Evolutionary conservation across 2,113 vertebrate species (phyloP).

Genomic region (Cathartes aura): DNA sequence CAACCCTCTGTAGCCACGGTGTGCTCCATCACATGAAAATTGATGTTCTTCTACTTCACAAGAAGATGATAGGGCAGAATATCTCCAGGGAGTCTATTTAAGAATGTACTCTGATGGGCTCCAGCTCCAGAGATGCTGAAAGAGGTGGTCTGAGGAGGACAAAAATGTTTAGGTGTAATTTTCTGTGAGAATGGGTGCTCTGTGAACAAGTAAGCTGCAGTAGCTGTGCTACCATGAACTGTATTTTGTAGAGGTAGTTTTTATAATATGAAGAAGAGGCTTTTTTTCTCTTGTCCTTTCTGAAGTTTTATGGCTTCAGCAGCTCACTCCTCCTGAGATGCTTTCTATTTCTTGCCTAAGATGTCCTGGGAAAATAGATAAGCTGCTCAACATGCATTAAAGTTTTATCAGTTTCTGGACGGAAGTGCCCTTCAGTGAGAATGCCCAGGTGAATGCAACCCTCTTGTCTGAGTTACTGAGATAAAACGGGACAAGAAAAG

Average conservation of each 20-base stretch:
- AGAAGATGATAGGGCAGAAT: not conserved
- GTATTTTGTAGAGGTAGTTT: not conserved
- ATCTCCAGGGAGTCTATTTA: not conserved
- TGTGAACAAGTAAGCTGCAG: not conserved
- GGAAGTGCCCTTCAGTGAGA: slow-evolving; percentile 12
- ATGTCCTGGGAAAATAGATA: slow-evolving; percentile 41
- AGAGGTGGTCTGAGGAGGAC: not conserved
- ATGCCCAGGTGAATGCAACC: slow-evolving; percentile 8
- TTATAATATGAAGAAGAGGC: not conserved
- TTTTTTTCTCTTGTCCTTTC: not conserved
- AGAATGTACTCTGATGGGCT: not conserved
- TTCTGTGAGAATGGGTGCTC: not conserved
- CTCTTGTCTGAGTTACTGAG: slow-evolving; percentile 25
- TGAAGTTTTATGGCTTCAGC: not conserved
- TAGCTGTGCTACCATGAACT: not conserved
- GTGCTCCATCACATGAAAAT: not conserved
- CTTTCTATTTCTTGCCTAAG: not conserved
- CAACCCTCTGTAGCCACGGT: not conserved
- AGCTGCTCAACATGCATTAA: slow-evolving; percentile 29
- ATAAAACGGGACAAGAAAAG: slow-evolving; percentile 13
- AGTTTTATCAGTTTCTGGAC: slow-evolving; percentile 8
- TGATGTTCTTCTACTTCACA: not conserved
- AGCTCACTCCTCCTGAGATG: not conserved
- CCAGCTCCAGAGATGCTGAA: not conserved
- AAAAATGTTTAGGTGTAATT: not conserved